Base-by-base conservation (phyloP, 1,140 invertebrate species). In the Drosophila pruinosa region DNA sequence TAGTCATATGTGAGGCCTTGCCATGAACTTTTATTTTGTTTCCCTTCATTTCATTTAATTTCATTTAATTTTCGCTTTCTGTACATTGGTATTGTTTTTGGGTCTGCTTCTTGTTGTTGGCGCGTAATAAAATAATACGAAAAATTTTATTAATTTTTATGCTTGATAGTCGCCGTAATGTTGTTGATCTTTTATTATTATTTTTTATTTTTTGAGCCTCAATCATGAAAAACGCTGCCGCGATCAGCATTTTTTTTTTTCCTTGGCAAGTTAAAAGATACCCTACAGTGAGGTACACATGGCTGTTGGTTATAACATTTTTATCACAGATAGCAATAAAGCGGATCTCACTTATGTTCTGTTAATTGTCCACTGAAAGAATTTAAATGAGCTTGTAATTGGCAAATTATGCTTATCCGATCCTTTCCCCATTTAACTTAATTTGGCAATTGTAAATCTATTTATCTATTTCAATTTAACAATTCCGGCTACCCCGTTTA, bases 111-210 rank as follows among this genome's bases (percentile, higher is more conserved):
- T 75, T 72, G 64, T 71, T 75, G 72, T 57, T 61, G 36, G 54
- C 69, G 68, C 72, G 80, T 83, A 83, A 83, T 83, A 81, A 73
- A 73, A 77, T 81, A 85, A 86, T 80, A 56, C 57, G 26, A 81
- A 77, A 85, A 81, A 86, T 80, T n/a, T 17, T 86, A 86, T 81
- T 85, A 86, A 86, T 86, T 85, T 81, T 77, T 73, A 86, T 79
- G 72, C 67, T 75, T 79, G 3, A 28, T 28, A 28, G 26, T 28
- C 26, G 64, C 24, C 12, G 36, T 26, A 85, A 56, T 82, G 81
- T 78, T 63, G 74, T 82, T 78, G 71, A 74, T 67, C 67, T 83
- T n/a, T n/a, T n/a, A n/a, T n/a, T n/a, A n/a, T n/a, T n/a, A n/a
- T n/a, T n/a, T n/a, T n/a, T n/a, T n/a, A n/a, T n/a, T 65, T 56